Conservation (phyloP, 2,888 invertebrate genomes). For the Gymnoscelis rufifasciata region DNA sequence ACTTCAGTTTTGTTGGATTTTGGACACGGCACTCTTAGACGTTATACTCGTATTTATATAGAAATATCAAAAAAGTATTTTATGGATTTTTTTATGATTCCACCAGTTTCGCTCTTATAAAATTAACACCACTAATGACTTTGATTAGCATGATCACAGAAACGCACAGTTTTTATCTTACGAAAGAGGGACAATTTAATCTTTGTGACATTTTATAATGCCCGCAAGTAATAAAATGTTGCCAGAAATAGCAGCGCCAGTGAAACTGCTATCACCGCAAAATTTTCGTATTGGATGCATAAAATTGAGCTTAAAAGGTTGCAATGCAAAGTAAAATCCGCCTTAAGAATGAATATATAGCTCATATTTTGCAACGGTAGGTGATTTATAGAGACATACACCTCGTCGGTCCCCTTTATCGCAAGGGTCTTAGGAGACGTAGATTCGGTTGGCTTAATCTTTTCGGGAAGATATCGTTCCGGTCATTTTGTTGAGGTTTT, state of each 20-base stretch:
- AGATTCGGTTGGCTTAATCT: conserved; percentile 65
- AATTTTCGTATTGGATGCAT: background rate
- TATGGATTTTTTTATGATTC: no score
- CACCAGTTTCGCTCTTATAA: no score
- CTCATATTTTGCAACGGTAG: conserved; percentile 1
- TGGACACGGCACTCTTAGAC: no score
- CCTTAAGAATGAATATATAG: background rate
- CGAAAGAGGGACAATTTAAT: background rate
- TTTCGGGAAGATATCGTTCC: conserved; percentile 39
- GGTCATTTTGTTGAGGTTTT: conserved; percentile 37
- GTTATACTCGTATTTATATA: no score
- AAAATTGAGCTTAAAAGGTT: background rate
- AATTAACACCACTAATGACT: no score
- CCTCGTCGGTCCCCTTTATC: conserved; percentile 41
- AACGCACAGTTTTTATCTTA: no score
- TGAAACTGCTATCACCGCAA: background rate
- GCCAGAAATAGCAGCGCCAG: background rate
- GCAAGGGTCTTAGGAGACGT: conserved; percentile 45
- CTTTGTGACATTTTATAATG: background rate
- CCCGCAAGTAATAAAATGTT: background rate
- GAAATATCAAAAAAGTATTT: no score
- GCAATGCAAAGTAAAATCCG: conserved; percentile 1
- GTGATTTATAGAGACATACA: background rate
- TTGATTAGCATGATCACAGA: no score
- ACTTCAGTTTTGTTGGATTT: no score